Evolutionary conservation across 2,113 vertebrate species (phyloP).

Genomic region (Capreolus pygargus): DNA sequence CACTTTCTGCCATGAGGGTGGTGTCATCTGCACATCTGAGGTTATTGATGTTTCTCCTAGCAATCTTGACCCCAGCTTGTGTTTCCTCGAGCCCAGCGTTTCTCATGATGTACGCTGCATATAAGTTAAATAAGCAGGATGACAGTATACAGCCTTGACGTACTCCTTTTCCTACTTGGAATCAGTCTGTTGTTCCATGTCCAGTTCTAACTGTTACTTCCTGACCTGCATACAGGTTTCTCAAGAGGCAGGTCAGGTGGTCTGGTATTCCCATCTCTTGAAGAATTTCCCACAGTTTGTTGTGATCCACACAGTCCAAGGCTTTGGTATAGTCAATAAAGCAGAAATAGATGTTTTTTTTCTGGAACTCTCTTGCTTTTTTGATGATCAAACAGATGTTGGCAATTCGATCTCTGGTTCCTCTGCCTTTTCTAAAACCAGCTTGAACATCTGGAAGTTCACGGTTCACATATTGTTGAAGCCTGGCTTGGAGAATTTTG

Average conservation of each 20-base stretch:
- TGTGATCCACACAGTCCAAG: background rate
- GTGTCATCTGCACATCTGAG: background rate
- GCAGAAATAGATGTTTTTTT: background rate
- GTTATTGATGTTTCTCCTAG: background rate
- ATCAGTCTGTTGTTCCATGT: background rate
- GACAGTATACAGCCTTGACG: fast-evolving
- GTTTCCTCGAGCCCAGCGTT: fast-evolving
- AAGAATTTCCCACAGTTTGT: background rate
- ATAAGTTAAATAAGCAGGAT: background rate
- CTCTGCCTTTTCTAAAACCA: background rate
- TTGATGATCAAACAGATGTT: background rate
- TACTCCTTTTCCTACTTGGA: background rate
- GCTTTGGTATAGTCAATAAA: background rate
- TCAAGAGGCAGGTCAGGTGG: background rate
- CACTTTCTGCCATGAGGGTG: background rate
- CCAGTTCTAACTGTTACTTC: background rate
- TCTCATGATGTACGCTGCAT: background rate
- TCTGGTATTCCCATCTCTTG: background rate
- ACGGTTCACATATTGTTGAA: fast-evolving
- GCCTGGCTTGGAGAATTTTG: background rate
- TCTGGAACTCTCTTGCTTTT: background rate
- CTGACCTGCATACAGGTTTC: background rate
- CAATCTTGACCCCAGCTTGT: background rate
- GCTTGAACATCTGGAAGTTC: background rate
- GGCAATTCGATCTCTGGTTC: background rate